A percentile compares a stretch with the other conserved stretches of the same genome.
Conservation (phyloP, 2,797 vertebrate genomes). For the Parambassis ranga region DNA sequence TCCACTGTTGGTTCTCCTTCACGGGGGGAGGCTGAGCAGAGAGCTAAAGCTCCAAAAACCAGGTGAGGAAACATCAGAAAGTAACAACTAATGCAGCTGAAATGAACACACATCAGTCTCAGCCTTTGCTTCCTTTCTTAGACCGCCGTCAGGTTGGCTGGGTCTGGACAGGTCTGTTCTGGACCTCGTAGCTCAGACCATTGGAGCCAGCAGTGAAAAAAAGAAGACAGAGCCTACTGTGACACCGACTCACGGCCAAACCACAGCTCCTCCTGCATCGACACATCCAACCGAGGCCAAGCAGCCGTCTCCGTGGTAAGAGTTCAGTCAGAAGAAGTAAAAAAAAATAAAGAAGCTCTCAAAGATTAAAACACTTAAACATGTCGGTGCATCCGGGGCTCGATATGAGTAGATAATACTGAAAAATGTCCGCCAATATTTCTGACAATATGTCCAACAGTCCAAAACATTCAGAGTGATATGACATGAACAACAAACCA, state of each 20-base stretch:
- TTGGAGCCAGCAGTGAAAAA: slow-evolving; percentile 80
- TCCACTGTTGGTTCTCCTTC: slow-evolving; percentile 70
- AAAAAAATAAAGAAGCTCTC: too few species aligned
- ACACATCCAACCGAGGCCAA: neutral
- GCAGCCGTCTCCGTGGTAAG: slow-evolving; percentile 51
- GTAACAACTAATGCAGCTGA: too few species aligned
- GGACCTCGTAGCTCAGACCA: slow-evolving; percentile 87
- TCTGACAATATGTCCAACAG: too few species aligned
- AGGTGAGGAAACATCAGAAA: slow-evolving; percentile 34
- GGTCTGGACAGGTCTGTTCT: slow-evolving; percentile 89
- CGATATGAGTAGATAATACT: too few species aligned
- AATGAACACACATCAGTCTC: too few species aligned
- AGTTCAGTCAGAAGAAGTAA: too few species aligned
- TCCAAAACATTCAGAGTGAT: too few species aligned
- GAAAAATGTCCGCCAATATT: too few species aligned
- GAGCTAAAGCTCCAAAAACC: slow-evolving; percentile 55
- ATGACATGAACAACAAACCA: too few species aligned
- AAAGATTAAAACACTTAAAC: too few species aligned
- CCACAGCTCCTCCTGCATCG: neutral
- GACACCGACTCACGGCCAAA: slow-evolving; percentile 12
- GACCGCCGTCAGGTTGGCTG: slow-evolving; percentile 93
- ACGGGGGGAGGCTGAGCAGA: slow-evolving; percentile 76
- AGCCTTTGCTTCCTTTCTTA: slow-evolving; percentile 44
- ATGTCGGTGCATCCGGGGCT: too few species aligned
- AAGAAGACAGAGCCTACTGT: slow-evolving; percentile 75